Conservation (phyloP, 2,888 invertebrate species). For the Chaetogeoica ovagalla region DNA sequence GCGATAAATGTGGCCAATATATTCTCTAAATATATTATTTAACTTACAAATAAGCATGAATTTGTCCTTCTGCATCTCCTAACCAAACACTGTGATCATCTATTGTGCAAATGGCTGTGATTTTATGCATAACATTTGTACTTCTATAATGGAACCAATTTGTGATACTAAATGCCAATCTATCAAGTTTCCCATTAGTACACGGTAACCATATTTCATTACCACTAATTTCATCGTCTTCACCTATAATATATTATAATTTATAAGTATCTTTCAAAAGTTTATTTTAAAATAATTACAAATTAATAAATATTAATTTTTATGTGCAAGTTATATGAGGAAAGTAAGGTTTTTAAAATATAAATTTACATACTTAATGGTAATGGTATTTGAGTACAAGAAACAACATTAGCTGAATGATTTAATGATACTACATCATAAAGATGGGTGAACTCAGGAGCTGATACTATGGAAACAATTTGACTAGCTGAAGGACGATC, state of each 20-base stretch:
- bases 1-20: background rate
- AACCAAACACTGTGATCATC: constrained; percentile 73
- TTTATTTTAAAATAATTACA: background rate
- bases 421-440: constrained; percentile 77
- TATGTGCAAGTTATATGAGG: background rate
- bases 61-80: constrained; percentile 82
- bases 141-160: constrained; percentile 70
- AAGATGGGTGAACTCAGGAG: constrained; percentile 90
- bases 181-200: constrained; percentile 69
- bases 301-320: background rate
- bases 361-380: constrained; percentile 55
- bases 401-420: constrained; percentile 69
- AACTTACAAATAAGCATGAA: constrained; percentile 70
- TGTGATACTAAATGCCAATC: constrained; percentile 64
- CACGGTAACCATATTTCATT: constrained; percentile 77
- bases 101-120: constrained; percentile 59
- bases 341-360: background rate
- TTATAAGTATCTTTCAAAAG: background rate
- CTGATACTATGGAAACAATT: constrained; percentile 86
- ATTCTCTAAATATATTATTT: background rate
- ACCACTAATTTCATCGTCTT: constrained; percentile 55
- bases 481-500: constrained; percentile 92
- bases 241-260: constrained; percentile 11
- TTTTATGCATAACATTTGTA: constrained; percentile 62
- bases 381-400: constrained; percentile 65